Conservation (phyloP, 1,140 invertebrate genomes). For the Mactra quadrangularis region DNA sequence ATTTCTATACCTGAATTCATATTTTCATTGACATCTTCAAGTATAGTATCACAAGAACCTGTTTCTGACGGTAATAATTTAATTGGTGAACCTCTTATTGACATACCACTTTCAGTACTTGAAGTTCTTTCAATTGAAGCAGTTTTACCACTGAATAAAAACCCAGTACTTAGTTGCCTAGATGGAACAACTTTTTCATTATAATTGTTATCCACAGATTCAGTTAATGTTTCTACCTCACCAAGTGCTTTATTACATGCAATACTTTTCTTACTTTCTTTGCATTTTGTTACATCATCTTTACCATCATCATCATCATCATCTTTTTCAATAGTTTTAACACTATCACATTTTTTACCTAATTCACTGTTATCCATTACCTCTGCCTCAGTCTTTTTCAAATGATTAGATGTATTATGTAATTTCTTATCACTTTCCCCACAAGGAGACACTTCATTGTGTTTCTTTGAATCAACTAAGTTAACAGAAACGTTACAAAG, state of each 20-base stretch:
- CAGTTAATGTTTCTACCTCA: too few relatives aligned
- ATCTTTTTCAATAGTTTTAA: neutral
- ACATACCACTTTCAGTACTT: conserved; percentile 35
- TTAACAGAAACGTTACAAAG: too few relatives aligned
- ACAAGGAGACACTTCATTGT: too few relatives aligned
- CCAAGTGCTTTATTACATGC: too few relatives aligned
- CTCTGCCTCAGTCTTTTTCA: neutral
- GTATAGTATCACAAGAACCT: conserved; percentile 22
- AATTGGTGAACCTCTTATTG: conserved; percentile 19
- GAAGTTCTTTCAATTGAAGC: conserved; percentile 14
- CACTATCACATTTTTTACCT: neutral
- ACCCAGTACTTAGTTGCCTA: conserved; percentile 52
- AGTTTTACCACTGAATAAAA: conserved; percentile 29
- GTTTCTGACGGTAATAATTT: conserved; percentile 2
- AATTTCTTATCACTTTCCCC: too few relatives aligned
- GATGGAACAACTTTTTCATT: neutral
- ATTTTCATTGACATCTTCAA: conserved; percentile 6
- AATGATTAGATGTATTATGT: too few relatives aligned
- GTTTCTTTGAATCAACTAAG: too few relatives aligned
- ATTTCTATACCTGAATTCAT: neutral
- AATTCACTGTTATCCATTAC: neutral
- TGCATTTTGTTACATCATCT: too few relatives aligned
- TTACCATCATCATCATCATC: neutral
- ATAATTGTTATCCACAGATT: too few relatives aligned
- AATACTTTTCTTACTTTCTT: too few relatives aligned